A percentile compares a stretch with the other conserved stretches of the same genome.
These are phyloP conservation scores for Protonemura montana DNA, from an alignment of 2,888 invertebrate genomes.

Conservation along the genomic window DNA sequence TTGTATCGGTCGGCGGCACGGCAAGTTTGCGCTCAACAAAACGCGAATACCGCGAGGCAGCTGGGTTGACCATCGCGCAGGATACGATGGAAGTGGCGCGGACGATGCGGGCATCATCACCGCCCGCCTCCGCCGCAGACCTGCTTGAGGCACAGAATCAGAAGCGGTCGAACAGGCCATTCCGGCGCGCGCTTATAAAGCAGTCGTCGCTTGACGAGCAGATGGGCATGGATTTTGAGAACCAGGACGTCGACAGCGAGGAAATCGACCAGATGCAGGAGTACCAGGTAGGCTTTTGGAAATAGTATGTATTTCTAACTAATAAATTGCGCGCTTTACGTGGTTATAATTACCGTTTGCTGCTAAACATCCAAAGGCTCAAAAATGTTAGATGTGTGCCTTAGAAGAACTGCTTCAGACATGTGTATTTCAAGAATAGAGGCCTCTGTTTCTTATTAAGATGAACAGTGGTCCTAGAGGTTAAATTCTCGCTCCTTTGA, in stretches of 20 bases:
- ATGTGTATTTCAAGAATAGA: too few species aligned
- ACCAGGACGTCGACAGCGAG: conserved; percentile 56
- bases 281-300: background rate
- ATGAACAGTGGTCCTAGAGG: too few species aligned
- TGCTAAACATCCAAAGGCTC: too few species aligned
- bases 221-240: conserved; percentile 73
- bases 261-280: conserved; percentile 32
- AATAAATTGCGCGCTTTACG: too few species aligned
- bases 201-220: conserved; percentile 90
- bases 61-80: conserved; percentile 75
- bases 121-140: conserved; percentile 91
- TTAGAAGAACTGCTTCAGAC: too few species aligned
- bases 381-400: too few species aligned
- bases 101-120: conserved; percentile 93
- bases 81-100: conserved; percentile 95
- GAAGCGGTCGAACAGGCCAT: conserved; percentile 74
- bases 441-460: too few species aligned
- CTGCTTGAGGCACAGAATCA: conserved; percentile 86
- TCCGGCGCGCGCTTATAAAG: conserved; percentile 81
- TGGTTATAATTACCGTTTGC: too few species aligned
- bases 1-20: conserved; percentile 92
- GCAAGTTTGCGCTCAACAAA: conserved; percentile 82
- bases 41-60: conserved; percentile 70
- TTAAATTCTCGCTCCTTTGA: too few species aligned
- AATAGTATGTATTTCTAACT: too few species aligned